Conservation (phyloP, 2,888 invertebrate species). For the Leucophora obtusa region DNA sequence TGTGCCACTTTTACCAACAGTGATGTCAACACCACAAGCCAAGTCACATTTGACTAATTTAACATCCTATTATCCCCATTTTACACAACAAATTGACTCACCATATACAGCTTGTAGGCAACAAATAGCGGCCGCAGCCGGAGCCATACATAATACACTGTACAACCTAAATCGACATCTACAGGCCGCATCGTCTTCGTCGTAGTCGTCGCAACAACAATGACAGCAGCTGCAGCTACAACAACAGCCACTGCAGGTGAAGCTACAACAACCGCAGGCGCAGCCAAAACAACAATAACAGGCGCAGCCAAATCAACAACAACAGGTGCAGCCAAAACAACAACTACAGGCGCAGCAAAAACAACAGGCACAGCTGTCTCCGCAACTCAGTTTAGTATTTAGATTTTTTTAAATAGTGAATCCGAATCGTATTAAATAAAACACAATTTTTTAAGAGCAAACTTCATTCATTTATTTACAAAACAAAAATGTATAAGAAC, state of each 20-base stretch:
- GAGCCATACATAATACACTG: constrained; percentile 68
- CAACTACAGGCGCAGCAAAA: too few relatives aligned
- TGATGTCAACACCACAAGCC: constrained; percentile 87
- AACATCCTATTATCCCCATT: constrained; percentile 77
- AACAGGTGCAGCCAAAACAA: too few relatives aligned
- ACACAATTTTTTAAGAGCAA: too few relatives aligned
- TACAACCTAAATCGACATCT: constrained; percentile 70
- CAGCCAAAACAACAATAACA: constrained; percentile 69
- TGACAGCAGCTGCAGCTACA: constrained; percentile 71
- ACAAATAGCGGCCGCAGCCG: constrained; percentile 69
- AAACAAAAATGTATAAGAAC: too few relatives aligned
- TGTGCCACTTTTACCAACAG: too few relatives aligned
- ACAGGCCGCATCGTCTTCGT: constrained; percentile 65
- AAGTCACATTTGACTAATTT: constrained; percentile 83
- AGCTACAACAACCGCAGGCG: constrained; percentile 71
- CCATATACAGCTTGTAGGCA: constrained; percentile 77
- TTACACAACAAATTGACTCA: constrained; percentile 77
- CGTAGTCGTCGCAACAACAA: constrained; percentile 68
- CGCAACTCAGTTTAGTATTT: too few relatives aligned
- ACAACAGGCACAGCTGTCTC: too few relatives aligned
- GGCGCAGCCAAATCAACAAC: too few relatives aligned
- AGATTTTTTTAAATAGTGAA: too few relatives aligned
- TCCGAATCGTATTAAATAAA: too few relatives aligned
- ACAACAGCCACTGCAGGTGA: too few relatives aligned
- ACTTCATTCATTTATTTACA: too few relatives aligned